phyloP scores from a whole-genome alignment of 2,113 vertebrate genomes.

The Porphyrio hochstetteri region DNA sequence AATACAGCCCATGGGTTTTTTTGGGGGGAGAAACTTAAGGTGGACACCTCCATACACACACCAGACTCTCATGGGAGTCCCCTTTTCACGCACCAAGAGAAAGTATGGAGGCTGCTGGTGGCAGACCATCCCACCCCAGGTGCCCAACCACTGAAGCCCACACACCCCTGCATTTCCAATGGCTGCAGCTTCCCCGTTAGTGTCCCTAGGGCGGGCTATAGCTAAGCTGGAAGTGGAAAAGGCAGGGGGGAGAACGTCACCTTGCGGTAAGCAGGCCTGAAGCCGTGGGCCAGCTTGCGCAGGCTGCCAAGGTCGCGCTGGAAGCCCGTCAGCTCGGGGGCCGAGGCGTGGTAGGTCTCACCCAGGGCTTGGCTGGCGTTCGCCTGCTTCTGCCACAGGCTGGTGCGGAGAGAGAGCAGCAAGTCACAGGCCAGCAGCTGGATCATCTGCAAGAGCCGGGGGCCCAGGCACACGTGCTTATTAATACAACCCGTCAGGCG shows the following conservation, averaged over 20 bases:
- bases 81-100: neutral
- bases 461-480: neutral
- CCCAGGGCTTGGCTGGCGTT: slow-evolving; percentile 80
- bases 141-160: neutral
- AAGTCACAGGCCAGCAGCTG: slow-evolving; percentile 94
- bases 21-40: neutral
- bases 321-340: slow-evolving; percentile 90
- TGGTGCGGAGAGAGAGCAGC: slow-evolving; percentile 90
- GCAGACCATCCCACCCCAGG: neutral
- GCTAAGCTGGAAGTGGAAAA: neutral
- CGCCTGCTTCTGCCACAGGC: slow-evolving; percentile 90
- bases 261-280: slow-evolving; percentile 93
- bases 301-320: slow-evolving; percentile 94
- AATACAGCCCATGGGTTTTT: neutral
- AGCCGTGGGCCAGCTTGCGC: slow-evolving; percentile 88
- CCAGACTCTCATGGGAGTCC: fast-evolving
- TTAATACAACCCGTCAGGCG: neutral
- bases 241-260: slow-evolving; percentile 49
- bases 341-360: slow-evolving; percentile 86
- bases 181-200: neutral
- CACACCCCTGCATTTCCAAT: fast-evolving
- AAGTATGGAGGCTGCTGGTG: neutral
- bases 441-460: slow-evolving; percentile 80
- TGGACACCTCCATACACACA: fast-evolving
- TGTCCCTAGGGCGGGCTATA: fast-evolving